Conservation (phyloP, 2,888 invertebrate species). For the Biston stratarius region DNA sequence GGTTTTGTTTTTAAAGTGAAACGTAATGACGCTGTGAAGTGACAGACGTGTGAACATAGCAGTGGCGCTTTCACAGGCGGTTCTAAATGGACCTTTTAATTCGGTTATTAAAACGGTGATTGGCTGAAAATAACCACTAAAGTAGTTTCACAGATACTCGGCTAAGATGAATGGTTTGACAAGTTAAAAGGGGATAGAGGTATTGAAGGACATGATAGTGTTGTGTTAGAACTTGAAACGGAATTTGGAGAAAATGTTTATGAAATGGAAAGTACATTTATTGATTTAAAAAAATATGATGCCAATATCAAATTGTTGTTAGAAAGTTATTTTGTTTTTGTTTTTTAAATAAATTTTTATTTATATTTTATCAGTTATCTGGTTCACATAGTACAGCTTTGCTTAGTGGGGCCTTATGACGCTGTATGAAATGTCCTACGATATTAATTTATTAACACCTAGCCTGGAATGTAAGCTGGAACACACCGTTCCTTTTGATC, state of each 20-base stretch:
- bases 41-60: constrained; percentile 80
- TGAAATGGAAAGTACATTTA: not conserved
- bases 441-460: no score
- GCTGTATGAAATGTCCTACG: no score
- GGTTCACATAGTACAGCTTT: no score
- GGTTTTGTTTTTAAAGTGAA: constrained; percentile 65
- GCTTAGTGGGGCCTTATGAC: no score
- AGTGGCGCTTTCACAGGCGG: constrained; percentile 73
- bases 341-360: no score
- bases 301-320: no score
- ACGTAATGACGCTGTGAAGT: constrained; percentile 64
- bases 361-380: no score
- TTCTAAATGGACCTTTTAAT: constrained; percentile 55
- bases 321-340: no score
- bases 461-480: no score
- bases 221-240: constrained; percentile 23
- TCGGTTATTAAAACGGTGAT: constrained; percentile 47
- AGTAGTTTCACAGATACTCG: constrained; percentile 45
- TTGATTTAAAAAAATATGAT: no score
- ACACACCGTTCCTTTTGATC: no score
- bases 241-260: constrained; percentile 6
- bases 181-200: constrained; percentile 41
- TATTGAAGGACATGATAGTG: constrained; percentile 27
- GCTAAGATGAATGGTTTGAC: constrained; percentile 39
- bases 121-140: constrained; percentile 46